These are phyloP conservation scores for Caenorhabditis sp. DNA, from an alignment of 2,888 invertebrate species.

Conservation along the genomic window DNA sequence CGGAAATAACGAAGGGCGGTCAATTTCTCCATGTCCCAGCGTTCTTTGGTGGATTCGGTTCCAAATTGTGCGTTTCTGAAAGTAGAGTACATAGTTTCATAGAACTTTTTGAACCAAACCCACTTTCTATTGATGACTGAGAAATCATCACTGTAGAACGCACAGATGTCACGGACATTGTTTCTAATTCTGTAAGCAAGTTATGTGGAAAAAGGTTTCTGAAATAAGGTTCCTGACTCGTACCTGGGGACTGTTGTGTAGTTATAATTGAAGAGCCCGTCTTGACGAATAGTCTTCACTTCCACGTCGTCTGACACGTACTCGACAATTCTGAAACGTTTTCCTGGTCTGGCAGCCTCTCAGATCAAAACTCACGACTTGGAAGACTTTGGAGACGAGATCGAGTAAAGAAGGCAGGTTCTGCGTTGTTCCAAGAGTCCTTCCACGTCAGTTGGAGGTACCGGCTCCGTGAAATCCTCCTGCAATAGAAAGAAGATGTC, in stretches of 20 bases:
- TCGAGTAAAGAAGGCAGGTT: constrained; percentile 53
- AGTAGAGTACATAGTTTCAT: not conserved
- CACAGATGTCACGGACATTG: constrained; percentile 51
- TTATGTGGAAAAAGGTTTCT: not conserved
- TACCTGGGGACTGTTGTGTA: constrained; percentile 50
- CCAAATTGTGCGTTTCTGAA: constrained; percentile 49
- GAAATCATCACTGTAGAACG: constrained; percentile 55
- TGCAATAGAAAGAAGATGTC: constrained; percentile 2
- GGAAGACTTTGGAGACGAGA: constrained; percentile 53
- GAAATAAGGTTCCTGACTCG: not conserved
- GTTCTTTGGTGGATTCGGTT: constrained; percentile 48
- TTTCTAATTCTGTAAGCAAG: constrained; percentile 44
- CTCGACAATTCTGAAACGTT: constrained; percentile 61
- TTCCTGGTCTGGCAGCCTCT: not conserved
- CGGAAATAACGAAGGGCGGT: constrained; percentile 41
- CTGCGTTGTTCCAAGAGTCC: constrained; percentile 51
- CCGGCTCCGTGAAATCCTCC: constrained; percentile 49
- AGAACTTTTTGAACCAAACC: constrained; percentile 3
- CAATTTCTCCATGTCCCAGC: constrained; percentile 56
- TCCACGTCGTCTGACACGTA: constrained; percentile 75
- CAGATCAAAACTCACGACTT: constrained; percentile 50
- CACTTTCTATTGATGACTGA: constrained; percentile 54
- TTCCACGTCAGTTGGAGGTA: constrained; percentile 53
- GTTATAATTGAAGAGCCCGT: constrained; percentile 47
- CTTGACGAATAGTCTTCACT: constrained; percentile 60